Base-by-base conservation (phyloP, 2,888 invertebrate genomes). In the Serrognathus titanus region DNA sequence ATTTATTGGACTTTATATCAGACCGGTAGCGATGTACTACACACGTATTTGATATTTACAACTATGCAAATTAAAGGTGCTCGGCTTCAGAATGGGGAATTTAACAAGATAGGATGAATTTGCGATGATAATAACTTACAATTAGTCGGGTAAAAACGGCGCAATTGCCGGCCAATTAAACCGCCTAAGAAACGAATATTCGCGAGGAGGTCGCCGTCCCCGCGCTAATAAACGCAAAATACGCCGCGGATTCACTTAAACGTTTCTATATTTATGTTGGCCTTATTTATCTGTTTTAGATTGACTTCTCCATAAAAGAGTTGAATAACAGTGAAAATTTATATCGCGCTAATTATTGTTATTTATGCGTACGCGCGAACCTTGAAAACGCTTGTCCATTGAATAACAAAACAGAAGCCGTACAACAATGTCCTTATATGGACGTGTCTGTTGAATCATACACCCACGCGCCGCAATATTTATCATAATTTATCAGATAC, bases 1-100 rank as follows among this genome's bases (percentile, higher is more conserved):
- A 71, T 71, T 71, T 71, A 71, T 72, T 64, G 65, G 65, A 57
- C 64, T 64, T 63, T 70, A 66, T 66, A 64, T 70, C 68, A 70
- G 66, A 64, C 66, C 65, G 65, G 70, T 69, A 70, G 70, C 71
- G 63, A 70, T 68, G 63, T 66, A 57, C 60, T 64, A 70, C 66
- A 68, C 66, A 66, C 64, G 66, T 69, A 69, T 63, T 63, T 63
- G 60, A 69, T 69, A 71, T 71, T 70, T 69, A 70, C 67, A 63
- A 62, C 70, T 68, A 71, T 67, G 70, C 68, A 70, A 69, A 70
- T 70, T 63, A 64, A 63, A 63, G 62, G 9, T 36, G 39, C 6
- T 31, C 24, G 24, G 24, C 24, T 24, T 50, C 35, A 53, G 37
- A 46, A 50, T 46, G 48, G 57, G 48, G 56, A 59, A 58, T 58